Percentiles rank a stretch among this genome's conserved stretches.
phyloP scores from a whole-genome alignment of 2,797 vertebrate species.

The Enteromius fasciolatus region DNA sequence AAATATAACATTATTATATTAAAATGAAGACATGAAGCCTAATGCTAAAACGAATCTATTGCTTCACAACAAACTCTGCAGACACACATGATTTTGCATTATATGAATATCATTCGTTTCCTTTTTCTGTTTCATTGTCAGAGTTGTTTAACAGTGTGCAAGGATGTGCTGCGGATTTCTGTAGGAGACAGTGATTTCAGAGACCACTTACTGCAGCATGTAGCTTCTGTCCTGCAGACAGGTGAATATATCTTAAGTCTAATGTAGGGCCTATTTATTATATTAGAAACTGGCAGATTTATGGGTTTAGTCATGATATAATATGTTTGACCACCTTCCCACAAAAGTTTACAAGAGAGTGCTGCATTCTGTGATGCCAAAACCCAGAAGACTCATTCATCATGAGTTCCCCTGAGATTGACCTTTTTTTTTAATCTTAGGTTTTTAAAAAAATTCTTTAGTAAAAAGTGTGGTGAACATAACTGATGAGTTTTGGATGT shows the following conservation, averaged over 20 bases:
- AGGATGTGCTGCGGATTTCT: conserved; percentile 86
- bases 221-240: conserved; percentile 78
- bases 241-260: conserved; percentile 69
- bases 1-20: background rate
- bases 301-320: background rate
- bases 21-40: background rate
- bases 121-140: conserved; percentile 61
- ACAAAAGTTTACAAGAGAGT: background rate
- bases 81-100: background rate
- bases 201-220: conserved; percentile 78
- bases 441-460: background rate
- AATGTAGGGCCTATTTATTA: background rate
- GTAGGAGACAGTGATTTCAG: conserved; percentile 82
- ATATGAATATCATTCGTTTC: background rate
- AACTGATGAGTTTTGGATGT: background rate
- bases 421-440: background rate
- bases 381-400: background rate
- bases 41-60: background rate
- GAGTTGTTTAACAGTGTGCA: conserved; percentile 83
- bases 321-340: background rate
- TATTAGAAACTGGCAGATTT: background rate
- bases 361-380: background rate
- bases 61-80: background rate
- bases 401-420: background rate
- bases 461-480: background rate